Evolutionary conservation across 2,888 invertebrate genomes (phyloP), one percentile per base, ranked within the genome.

Genomic region (Melieria omissa): DNA sequence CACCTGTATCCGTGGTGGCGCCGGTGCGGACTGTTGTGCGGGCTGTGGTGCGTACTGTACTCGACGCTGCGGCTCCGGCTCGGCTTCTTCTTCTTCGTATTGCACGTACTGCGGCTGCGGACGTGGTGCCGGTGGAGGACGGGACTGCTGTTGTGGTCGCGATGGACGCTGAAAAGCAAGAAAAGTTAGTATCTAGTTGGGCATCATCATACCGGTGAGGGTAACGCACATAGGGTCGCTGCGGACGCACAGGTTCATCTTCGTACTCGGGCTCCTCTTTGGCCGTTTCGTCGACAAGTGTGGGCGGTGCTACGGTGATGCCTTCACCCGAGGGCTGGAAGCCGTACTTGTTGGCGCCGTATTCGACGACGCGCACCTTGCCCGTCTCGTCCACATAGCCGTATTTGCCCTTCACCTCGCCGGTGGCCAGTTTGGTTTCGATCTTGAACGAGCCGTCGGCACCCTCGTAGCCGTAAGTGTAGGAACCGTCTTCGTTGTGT

Each of bases 391-490:
- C 96, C 71, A 93, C 93, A 88, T 95, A 96, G 4, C 96, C 96
- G 83, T 96, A 96, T 85, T 96, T 96, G 78, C 96, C 96, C 87
- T 93, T 94, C 9, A 95, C 95, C 80, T 95, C 95, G 0, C 95
- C 95, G 6, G 90, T 90, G 0, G 92, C 90, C 29, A 92, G 87
- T 85, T 95, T 95, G 9, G 95, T 95, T 87, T 95, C 96, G 81
- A 95, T 95, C 88, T 95, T 95, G 89, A 95, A 95, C 5, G 93
- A 92, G 54, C 95, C 96, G 83, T 96, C 96, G 46, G 91, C 95
- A 4, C 93, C 93, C 84, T 96, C 96, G 86, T 95, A 96, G 0
- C 95, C 95, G 81, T 95, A 96, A 0, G 96, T 96, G 88, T 96
- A 96, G 0, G 95, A 95, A 68, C 95, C 95, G 83, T 95, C 95